Evolutionary conservation across 2,113 vertebrate species (phyloP).

Genomic region (Neotoma lepida): DNA sequence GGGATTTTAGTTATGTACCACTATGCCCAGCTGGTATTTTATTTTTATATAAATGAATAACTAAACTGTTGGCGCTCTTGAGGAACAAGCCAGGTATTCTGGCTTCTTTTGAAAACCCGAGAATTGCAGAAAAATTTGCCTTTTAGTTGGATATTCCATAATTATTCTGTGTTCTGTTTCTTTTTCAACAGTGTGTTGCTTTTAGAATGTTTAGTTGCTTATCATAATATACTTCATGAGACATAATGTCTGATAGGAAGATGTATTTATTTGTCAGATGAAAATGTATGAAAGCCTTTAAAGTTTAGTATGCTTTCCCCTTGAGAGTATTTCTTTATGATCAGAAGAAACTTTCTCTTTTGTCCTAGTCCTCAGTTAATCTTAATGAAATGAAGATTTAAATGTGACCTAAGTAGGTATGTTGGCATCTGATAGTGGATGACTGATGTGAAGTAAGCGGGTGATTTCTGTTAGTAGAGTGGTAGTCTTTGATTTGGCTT

Average conservation of each 20-base stretch:
- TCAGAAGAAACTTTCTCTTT: neutral
- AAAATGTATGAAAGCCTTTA: neutral
- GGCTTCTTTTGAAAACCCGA: conserved; percentile 16
- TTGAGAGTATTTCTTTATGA: neutral
- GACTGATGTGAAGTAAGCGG: neutral
- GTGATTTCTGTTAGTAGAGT: neutral
- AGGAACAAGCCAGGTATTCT: neutral
- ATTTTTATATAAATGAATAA: neutral
- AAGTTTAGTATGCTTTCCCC: neutral
- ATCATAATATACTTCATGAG: neutral
- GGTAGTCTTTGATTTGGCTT: neutral
- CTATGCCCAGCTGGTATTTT: neutral
- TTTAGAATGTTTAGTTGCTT: conserved; percentile 44
- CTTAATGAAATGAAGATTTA: neutral
- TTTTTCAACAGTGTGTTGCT: neutral
- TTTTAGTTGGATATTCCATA: neutral
- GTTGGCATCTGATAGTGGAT: neutral
- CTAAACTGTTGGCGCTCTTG: neutral
- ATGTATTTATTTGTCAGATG: conserved; percentile 34
- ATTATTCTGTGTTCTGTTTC: neutral
- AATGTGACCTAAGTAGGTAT: neutral
- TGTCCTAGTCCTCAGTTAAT: neutral
- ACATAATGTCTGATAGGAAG: neutral
- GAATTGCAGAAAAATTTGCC: neutral
- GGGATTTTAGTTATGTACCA: neutral